Percentiles rank a stretch among this genome's conserved stretches.
Conservation (phyloP, 2,113 vertebrate genomes). For the Nesogale talazaci region DNA sequence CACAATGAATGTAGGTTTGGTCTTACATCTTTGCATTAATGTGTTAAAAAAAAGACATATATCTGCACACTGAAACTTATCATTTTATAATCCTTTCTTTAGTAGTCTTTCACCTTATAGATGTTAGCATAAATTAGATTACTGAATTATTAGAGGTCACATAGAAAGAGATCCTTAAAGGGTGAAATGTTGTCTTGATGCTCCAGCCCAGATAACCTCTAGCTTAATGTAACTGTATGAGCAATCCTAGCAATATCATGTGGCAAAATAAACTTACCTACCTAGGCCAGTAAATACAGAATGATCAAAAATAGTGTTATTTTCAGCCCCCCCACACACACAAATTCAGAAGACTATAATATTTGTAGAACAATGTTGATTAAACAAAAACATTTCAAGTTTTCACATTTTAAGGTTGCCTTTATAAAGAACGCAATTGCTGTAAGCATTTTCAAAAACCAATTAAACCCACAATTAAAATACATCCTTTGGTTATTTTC, state of each 20-base stretch:
- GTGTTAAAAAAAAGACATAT: neutral
- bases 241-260: neutral
- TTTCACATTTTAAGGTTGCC: neutral
- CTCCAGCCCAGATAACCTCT: neutral
- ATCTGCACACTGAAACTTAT: neutral
- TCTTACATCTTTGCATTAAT: neutral
- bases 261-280: neutral
- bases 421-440: too few species aligned
- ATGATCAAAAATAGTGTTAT: neutral
- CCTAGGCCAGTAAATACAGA: neutral
- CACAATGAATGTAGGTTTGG: neutral
- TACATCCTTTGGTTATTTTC: neutral
- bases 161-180: neutral
- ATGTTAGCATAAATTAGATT: neutral
- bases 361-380: neutral
- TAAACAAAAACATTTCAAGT: conserved; percentile 1
- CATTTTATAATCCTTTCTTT: neutral
- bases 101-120: neutral
- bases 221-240: neutral
- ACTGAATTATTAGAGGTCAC: neutral
- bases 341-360: neutral
- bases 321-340: neutral
- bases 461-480: neutral
- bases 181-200: neutral
- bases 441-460: neutral